A percentile compares a stretch with the other conserved stretches of the same genome.
phyloP scores from a whole-genome alignment of 1,140 invertebrate genomes.

The Triops cancriformis region DNA sequence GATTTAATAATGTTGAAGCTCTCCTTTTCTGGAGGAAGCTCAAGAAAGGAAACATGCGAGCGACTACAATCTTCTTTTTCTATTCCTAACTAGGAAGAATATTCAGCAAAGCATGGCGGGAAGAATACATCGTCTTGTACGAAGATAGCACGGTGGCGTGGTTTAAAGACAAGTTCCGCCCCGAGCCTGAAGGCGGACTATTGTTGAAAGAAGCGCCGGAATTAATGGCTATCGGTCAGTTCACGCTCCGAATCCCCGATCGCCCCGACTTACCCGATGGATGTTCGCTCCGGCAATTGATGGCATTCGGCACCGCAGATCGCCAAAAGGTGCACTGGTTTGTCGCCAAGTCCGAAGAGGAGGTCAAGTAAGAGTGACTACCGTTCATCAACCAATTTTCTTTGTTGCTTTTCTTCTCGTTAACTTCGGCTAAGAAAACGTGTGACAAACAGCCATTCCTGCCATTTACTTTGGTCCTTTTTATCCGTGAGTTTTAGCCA shows the following conservation, averaged over 20 bases:
- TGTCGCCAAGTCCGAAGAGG: conserved; percentile 53
- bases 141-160: conserved; percentile 69
- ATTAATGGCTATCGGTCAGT: conserved; percentile 64
- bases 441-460: conserved; percentile 6
- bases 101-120: conserved; percentile 64
- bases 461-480: not conserved
- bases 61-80: not conserved
- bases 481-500: not conserved
- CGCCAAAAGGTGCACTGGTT: conserved; percentile 52
- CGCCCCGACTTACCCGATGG: conserved; percentile 56
- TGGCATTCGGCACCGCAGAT: conserved; percentile 57
- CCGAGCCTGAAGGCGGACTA: conserved; percentile 42
- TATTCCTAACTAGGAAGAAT: conserved; percentile 52
- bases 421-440: not conserved
- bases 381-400: not conserved
- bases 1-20: too few relatives aligned
- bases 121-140: conserved; percentile 69
- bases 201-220: conserved; percentile 65
- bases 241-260: conserved; percentile 59
- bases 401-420: not conserved
- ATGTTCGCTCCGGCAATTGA: conserved; percentile 54
- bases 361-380: conserved; percentile 49
- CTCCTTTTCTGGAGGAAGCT: too few relatives aligned
- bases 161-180: conserved; percentile 56
- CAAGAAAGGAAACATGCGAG: too few relatives aligned